phyloP scores from a whole-genome alignment of 2,797 vertebrate species.

The Pseudochaenichthys georgianus region DNA sequence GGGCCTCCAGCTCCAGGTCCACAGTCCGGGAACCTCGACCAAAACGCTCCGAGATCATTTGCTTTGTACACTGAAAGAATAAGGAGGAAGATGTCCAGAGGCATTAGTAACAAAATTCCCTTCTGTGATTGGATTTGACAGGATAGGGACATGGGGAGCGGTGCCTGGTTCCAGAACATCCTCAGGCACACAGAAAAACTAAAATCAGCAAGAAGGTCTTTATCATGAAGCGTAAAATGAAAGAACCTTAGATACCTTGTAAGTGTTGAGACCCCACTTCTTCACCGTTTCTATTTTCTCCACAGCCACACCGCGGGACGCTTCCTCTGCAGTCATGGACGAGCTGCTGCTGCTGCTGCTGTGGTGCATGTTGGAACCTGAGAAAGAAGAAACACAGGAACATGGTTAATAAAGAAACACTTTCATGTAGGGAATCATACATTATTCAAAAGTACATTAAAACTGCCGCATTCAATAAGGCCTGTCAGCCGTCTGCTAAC shows the following conservation, averaged over 20 bases:
- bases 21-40: slow-evolving; percentile 95
- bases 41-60: slow-evolving; percentile 95
- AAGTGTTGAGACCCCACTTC: slow-evolving; percentile 97
- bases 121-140: background rate
- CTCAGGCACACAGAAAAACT: background rate
- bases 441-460: background rate
- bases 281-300: slow-evolving; percentile 95
- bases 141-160: background rate
- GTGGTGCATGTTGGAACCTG: slow-evolving; percentile 91
- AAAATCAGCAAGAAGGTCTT: background rate
- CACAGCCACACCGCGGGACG: slow-evolving; percentile 90
- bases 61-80: slow-evolving; percentile 91
- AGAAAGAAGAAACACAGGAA: slow-evolving; percentile 3
- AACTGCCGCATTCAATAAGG: slow-evolving; percentile 1
- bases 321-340: slow-evolving; percentile 84
- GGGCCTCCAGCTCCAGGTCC: slow-evolving; percentile 95
- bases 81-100: background rate
- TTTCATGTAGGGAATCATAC: background rate
- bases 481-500: background rate
- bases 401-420: slow-evolving; percentile 1
- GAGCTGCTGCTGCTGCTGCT: slow-evolving; percentile 86
- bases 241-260: slow-evolving; percentile 87
- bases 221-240: background rate
- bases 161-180: background rate
- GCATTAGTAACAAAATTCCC: background rate